Conservation (phyloP, 2,888 invertebrate genomes). For the Parapristionchus giblindavisi region DNA sequence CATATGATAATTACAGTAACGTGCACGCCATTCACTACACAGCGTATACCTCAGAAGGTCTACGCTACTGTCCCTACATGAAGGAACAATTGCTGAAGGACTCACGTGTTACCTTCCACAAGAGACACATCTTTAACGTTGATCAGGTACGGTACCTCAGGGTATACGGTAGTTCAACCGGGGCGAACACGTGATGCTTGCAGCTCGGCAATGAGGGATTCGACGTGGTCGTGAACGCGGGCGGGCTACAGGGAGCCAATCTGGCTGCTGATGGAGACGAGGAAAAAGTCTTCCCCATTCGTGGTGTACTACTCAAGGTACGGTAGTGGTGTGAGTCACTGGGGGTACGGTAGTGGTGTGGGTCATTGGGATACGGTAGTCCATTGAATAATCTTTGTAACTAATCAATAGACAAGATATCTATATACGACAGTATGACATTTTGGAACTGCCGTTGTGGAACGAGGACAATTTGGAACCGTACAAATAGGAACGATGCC, state of each 20-base stretch:
- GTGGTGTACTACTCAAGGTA: slow-evolving; percentile 46
- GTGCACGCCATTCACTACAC: slow-evolving; percentile 54
- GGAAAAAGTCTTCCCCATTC: slow-evolving; percentile 50
- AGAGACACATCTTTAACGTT: slow-evolving; percentile 42
- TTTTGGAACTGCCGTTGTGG: too few relatives aligned
- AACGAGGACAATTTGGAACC: too few relatives aligned
- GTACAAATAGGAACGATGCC: too few relatives aligned
- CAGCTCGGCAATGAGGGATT: slow-evolving; percentile 61
- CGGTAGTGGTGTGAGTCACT: not conserved
- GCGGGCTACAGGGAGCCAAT: slow-evolving; percentile 70
- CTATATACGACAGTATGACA: too few relatives aligned
- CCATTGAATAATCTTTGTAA: not conserved
- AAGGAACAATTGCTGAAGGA: slow-evolving; percentile 43
- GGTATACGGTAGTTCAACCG: not conserved
- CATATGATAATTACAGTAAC: too few relatives aligned
- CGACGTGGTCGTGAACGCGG: slow-evolving; percentile 72
- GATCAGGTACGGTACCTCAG: slow-evolving; percentile 42
- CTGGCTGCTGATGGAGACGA: slow-evolving; percentile 69
- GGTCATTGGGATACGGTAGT: too few relatives aligned
- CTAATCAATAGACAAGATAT: too few relatives aligned
- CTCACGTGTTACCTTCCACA: slow-evolving; percentile 45
- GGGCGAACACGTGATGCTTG: not conserved
- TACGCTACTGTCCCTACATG: slow-evolving; percentile 53
- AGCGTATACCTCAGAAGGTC: slow-evolving; percentile 57
- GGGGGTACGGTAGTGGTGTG: not conserved